Conservation (phyloP, 2,113 vertebrate species). For the Melanocharis versteri region DNA sequence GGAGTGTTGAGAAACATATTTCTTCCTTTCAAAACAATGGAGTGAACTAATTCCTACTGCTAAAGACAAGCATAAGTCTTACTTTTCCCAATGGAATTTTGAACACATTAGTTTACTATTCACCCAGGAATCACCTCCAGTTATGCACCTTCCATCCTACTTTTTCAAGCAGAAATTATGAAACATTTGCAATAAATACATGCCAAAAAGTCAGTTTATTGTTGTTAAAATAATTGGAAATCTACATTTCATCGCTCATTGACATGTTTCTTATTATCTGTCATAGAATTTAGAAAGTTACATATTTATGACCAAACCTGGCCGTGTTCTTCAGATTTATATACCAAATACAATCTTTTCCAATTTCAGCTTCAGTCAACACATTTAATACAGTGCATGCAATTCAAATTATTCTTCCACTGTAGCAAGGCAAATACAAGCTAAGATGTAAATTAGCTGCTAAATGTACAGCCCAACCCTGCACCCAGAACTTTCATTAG, state of each 20-base stretch:
- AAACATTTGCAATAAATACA: slow-evolving; percentile 6
- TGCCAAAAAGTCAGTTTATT: neutral
- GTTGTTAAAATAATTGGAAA: neutral
- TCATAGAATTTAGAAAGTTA: neutral
- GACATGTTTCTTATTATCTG: slow-evolving; percentile 18
- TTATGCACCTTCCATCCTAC: neutral
- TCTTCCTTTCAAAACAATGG: neutral
- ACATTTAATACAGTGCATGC: neutral
- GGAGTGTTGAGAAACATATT: neutral
- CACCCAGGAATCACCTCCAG: neutral
- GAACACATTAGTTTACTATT: neutral
- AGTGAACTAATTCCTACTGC: neutral
- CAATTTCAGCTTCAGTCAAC: slow-evolving; percentile 39
- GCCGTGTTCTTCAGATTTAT: neutral
- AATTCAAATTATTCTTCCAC: slow-evolving; percentile 36
- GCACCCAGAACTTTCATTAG: neutral
- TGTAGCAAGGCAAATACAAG: slow-evolving; percentile 9
- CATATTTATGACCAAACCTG: slow-evolving; percentile 6
- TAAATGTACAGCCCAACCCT: neutral
- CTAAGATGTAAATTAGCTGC: slow-evolving; percentile 20
- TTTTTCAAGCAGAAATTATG: neutral
- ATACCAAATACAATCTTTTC: slow-evolving; percentile 16
- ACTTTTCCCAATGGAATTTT: neutral
- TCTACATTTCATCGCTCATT: neutral
- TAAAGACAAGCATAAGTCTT: neutral